These are phyloP conservation scores for Hermetia illucens DNA, from an alignment of 1,140 invertebrate genomes.

Conservation along the genomic window DNA sequence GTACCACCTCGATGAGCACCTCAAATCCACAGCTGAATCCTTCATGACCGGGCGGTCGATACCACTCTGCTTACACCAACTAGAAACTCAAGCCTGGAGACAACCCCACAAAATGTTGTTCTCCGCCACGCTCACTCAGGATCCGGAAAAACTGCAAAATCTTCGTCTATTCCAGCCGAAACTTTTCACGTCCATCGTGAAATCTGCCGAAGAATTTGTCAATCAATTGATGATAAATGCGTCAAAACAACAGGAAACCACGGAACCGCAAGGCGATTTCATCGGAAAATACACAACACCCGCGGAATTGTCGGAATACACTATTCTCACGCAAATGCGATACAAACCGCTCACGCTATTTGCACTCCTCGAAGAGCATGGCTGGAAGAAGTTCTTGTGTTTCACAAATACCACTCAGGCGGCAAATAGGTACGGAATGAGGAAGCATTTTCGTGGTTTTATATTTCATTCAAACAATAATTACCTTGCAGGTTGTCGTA, in stretches of 20 bases:
- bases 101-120: slow-evolving; percentile 83
- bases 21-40: slow-evolving; percentile 27
- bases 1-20: slow-evolving; percentile 48
- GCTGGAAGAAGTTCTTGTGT: slow-evolving; percentile 63
- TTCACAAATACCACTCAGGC: slow-evolving; percentile 77
- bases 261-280: slow-evolving; percentile 33
- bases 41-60: slow-evolving; percentile 18
- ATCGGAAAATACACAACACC: slow-evolving; percentile 74
- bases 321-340: slow-evolving; percentile 47
- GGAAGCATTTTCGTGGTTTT: not conserved
- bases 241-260: not conserved
- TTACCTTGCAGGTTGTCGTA: slow-evolving; percentile 50
- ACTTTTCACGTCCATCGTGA: slow-evolving; percentile 65
- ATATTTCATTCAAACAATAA: too few species aligned
- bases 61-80: slow-evolving; percentile 19
- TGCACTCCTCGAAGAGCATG: slow-evolving; percentile 49
- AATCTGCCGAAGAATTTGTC: slow-evolving; percentile 21
- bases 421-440: slow-evolving; percentile 41
- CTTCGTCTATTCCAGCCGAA: slow-evolving; percentile 82
- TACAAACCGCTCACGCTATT: slow-evolving; percentile 75
- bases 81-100: slow-evolving; percentile 9
- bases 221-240: too few species aligned
- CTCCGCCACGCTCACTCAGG: slow-evolving; percentile 89
- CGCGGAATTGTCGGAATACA: slow-evolving; percentile 62
- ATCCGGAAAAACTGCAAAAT: slow-evolving; percentile 84